Evolutionary conservation across 2,888 invertebrate genomes (phyloP), one percentile per base, ranked within the genome.

Genomic region (Pycnomerus fuliginosus): DNA sequence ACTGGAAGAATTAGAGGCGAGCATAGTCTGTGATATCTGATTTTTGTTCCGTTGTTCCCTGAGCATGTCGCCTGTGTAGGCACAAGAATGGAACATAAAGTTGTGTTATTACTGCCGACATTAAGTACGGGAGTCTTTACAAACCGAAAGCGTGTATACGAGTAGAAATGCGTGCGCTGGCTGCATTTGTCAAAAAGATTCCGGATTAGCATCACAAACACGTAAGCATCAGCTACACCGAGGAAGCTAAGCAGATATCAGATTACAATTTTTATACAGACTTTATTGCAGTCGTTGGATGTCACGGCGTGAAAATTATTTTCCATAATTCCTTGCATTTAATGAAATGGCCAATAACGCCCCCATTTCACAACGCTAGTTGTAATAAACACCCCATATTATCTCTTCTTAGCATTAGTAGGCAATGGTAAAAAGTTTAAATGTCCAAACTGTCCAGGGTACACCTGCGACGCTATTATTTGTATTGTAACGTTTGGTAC

Each of bases 171-270:
- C 50, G 50, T 50, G 47, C 44, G 44, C 29, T 17, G 24, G 30
- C 40, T 47, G 47, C 47, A 48, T 50, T 50, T 50, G 50, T 50
- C 50, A 50, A 42, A 47, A 24, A n/a, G n/a, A n/a, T n/a, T n/a
- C n/a, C n/a, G 50, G 47, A 50, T 50, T 50, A 50, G 36, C 47
- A 50, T 50, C 50, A 38, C 47, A 44, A 40, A 50, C 50, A 47
- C 50, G 47, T 50, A 47, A 46, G 34, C 36, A 46, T 40, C 45
- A 36, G 36, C 33, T 42, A 47, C 29, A 32, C 24, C 42, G 29
- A 39, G 25, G 30, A 28, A 38, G 39, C 32, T 30, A 42, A 16
- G 40, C 31, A 45, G 22, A 22, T 33, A 47, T 47, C 38, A 34
- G 38, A 38, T 47, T 43, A 43, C 41, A 13, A 37, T 46, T 44